Base-by-base conservation (phyloP, 2,797 vertebrate species). In the Distichodus sexfasciatus region DNA sequence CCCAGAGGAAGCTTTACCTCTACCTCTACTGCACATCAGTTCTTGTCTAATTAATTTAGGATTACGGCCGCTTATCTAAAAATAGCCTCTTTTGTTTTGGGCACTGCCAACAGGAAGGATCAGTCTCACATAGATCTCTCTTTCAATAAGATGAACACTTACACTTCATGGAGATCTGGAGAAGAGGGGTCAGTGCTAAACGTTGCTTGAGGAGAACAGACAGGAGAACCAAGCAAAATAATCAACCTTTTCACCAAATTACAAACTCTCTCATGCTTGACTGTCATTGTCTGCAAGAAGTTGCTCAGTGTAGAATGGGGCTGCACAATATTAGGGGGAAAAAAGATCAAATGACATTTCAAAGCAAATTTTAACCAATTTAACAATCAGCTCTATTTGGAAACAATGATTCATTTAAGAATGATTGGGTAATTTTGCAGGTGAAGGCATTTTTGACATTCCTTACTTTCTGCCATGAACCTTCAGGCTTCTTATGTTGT, bases 51-150 rank as follows among this genome's bases (percentile, higher is more conserved):
- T 61, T 74, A 60, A 69, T 69, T 69, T 54, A 74, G 24, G 57
- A 60, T 60, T 43, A 43, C 29, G 58, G 10, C 35, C 38, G 40
- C 71, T 54, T 23, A 63, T 69, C 66, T 74, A 69, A 64, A 74
- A 64, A 74, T 69, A 59, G 31, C 6, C 15, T 35, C 57, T 40
- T 67, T 74, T 36, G 50, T 55, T 57, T 38, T 50, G 33, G 64
- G 72, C 2, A 43, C 9, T 48, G 38, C 14, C 47, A 63, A 68
- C 50, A 55, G 28, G 60, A 17, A 40, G n/a, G 14, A 9, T 10
- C 62, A 57, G 4, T 3, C 21, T 44, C 71, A 36, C 3, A 17
- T 53, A 74, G 44, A 44, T 57, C 43, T 28, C 19, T 67, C 44
- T 31, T 41, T 68, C 58, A 58, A 35, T 29, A 9, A 48, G 62